Evolutionary conservation across 2,113 vertebrate species (phyloP), one percentile per base, ranked within the genome.

Genomic region (Heloderma charlesbogerti): DNA sequence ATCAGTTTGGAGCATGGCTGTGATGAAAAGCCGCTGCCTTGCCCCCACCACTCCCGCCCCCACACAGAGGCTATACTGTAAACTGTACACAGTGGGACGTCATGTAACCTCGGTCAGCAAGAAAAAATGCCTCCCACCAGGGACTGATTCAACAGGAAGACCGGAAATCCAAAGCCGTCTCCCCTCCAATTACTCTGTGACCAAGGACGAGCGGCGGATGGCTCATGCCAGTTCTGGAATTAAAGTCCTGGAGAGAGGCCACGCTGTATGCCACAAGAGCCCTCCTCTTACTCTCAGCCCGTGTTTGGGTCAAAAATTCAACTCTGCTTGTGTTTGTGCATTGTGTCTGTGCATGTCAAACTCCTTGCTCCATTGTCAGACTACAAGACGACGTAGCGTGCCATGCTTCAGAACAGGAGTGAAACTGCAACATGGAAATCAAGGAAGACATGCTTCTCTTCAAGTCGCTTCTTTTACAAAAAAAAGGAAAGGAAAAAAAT

Each of bases 131-230:
- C 94, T 96, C 91, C 94, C 92, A 40, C 0, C 0, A 88, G 92
- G 94, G 93, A 91, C 43, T 85, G 96, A 94, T 95, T 94, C 43
- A 16, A 93, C 94, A 95, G 97, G 96, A 97, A 89, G 66, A 91
- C 93, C 95, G 94, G 97, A 97, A 96, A 95, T 94, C 95, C 96
- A 96, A 95, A 92, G 88, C 60, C 6, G 93, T 87, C 94, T 94
- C 93, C 90, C 48, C 92, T 95, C 95, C 95, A 93, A 81, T 87
- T 60, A 88, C 93, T 87, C 85, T 0, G 0, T 0, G 7, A 94
- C 90, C 1, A 0, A 85, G 92, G 95, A 94, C 89, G 86, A 45
- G 91, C 1, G 0, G 91, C 90, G 90, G 54, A 89, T 12, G 82
- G 95, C 94, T 95, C 95, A 92, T 57, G 92, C 90, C 60, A 31